A percentile compares a stretch with the other conserved stretches of the same genome.
Conservation (phyloP, 2,113 vertebrate species). For the Microcebus griseorufus region DNA sequence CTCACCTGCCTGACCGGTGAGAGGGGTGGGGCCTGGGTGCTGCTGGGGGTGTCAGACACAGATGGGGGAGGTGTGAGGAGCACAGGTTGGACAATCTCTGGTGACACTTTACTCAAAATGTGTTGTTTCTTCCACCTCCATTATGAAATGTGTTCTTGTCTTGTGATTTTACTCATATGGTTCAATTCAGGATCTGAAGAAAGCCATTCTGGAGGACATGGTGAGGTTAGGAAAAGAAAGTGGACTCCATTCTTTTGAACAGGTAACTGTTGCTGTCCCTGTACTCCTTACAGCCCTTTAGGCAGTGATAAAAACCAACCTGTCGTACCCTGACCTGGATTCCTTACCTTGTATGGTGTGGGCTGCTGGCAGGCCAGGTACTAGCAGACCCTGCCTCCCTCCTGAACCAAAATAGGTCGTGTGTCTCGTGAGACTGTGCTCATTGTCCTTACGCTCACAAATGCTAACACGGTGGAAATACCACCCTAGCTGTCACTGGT, state of each 20-base stretch:
- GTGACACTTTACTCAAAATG: constrained; percentile 22
- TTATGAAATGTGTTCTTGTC: background rate
- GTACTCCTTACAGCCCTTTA: background rate
- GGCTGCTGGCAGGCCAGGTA: background rate
- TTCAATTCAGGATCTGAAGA: constrained; percentile 90
- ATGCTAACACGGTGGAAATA: background rate
- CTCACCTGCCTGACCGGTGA: background rate
- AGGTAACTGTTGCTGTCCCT: constrained; percentile 85
- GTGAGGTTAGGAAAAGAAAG: constrained; percentile 94
- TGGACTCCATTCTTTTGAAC: constrained; percentile 97
- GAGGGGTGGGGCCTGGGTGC: background rate
- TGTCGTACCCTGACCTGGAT: background rate
- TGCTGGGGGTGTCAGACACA: background rate
- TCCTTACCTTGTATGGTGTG: background rate
- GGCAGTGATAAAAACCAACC: background rate
- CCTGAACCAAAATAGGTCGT: background rate
- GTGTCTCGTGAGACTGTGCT: background rate
- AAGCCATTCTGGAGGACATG: constrained; percentile 96
- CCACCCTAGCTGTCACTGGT: background rate
- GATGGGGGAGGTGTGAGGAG: fast-evolving
- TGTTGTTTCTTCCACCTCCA: background rate
- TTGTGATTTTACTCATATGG: constrained; percentile 62
- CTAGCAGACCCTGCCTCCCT: background rate
- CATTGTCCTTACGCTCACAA: background rate
- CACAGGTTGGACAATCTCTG: background rate